Evolutionary conservation across 1,140 invertebrate species (phyloP).

Genomic region (Cardiocondyla obscurior): DNA sequence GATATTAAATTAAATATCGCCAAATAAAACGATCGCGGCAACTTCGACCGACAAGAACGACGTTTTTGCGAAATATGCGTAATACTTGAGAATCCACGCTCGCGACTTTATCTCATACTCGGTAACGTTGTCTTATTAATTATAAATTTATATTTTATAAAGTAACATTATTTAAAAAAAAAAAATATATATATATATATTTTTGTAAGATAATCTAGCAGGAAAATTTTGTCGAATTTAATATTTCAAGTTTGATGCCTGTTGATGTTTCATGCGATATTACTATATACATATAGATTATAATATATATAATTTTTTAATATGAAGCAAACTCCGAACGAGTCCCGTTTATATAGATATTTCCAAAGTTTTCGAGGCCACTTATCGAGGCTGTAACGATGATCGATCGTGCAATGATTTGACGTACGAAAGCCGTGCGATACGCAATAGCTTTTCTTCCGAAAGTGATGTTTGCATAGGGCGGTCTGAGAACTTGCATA

Average conservation of each 20-base stretch:
- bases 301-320: too few species aligned
- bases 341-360: neutral
- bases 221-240: neutral
- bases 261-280: neutral
- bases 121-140: neutral
- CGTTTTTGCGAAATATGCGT: neutral
- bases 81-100: neutral
- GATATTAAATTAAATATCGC: constrained; percentile 65
- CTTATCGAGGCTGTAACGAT: constrained; percentile 9
- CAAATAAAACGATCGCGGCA: constrained; percentile 29
- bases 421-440: neutral
- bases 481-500: constrained; percentile 54
- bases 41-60: neutral
- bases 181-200: too few species aligned
- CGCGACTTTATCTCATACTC: neutral
- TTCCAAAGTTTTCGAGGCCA: neutral
- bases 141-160: neutral
- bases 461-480: constrained; percentile 13
- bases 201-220: too few species aligned
- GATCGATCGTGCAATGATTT: constrained; percentile 25
- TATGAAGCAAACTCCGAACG: neutral
- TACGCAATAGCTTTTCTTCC: neutral
- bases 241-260: neutral
- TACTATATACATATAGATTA: too few species aligned
- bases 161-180: neutral